Evolutionary conservation across 1,140 invertebrate species (phyloP), one percentile per base, ranked within the genome.

Genomic region (Nomia melanderi): DNA sequence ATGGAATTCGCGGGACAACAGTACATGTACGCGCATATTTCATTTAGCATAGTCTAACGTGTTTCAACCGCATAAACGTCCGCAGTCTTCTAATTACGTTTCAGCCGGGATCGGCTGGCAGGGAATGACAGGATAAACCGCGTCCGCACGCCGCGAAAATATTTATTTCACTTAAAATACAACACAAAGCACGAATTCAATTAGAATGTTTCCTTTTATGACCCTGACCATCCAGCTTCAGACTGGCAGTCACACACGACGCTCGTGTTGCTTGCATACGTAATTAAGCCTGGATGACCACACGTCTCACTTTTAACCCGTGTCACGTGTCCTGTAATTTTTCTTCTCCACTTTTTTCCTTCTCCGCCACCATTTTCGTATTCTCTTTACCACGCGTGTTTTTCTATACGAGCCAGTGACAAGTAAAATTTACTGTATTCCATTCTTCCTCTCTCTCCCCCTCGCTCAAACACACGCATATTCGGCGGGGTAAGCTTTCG

Each of bases 221-320:
- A 50, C 47, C 47, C 47, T 50, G 47, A 50, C 47, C 47, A 7
- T 50, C 47, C 47, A n/a, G 47, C n/a, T 50, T 50, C 70, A 64
- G 23, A 11, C 39, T 62, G 31, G 27, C 29, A 39, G 29, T 50
- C 69, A 47, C 57, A 63, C 0, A 70, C 25, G 66, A 62, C 47
- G 14, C 67, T 23, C n/a, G n/a, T 39, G 69, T 72, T 62, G 57
- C 59, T 72, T 47, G 70, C 70, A 72, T 64, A 72, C 57, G 70
- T 64, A 72, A 72, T 72, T 72, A 72, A 72, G 59, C 57, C n/a
- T n/a, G 57, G 41, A 50, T 60, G 67, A 44, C 67, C 54, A 36
- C 54, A 44, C 36, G 36, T 60, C 70, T 53, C 17, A 23, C 44
- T 64, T 72, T 64, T 72, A 63, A 72, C 59, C 70, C 57, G 23